Conservation (phyloP, 2,113 vertebrate genomes). For the Cyprinus carpio region DNA sequence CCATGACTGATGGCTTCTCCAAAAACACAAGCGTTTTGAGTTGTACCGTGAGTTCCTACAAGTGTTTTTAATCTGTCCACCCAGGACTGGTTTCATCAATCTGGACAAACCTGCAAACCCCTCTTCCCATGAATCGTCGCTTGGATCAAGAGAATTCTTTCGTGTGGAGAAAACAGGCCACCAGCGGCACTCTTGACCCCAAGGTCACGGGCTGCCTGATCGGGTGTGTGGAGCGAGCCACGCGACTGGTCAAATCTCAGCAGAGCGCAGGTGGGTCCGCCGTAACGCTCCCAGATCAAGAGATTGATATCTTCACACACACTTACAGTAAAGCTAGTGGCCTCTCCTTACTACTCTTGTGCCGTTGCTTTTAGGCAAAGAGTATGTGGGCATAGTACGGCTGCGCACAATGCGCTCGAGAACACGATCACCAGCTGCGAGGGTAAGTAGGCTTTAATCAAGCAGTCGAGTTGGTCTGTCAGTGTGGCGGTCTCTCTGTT, state of each 20-base stretch:
- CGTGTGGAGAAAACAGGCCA: slow-evolving; percentile 95
- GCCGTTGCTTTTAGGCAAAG: slow-evolving; percentile 92
- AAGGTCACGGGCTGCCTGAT: slow-evolving; percentile 98
- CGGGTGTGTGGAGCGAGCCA: slow-evolving; percentile 93
- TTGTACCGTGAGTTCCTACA: background rate
- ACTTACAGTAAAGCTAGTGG: slow-evolving; percentile 66
- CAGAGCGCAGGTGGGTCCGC: slow-evolving; percentile 86
- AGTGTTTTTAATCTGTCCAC: slow-evolving; percentile 47
- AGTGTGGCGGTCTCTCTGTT: background rate
- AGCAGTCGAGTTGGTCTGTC: background rate
- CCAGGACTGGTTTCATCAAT: slow-evolving; percentile 93
- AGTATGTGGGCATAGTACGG: slow-evolving; percentile 98
- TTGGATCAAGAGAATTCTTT: slow-evolving; percentile 93
- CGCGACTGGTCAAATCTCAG: slow-evolving; percentile 93
- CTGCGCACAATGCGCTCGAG: slow-evolving; percentile 98
- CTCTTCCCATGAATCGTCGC: slow-evolving; percentile 97
- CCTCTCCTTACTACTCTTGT: slow-evolving; percentile 85
- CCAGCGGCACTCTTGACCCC: slow-evolving; percentile 93
- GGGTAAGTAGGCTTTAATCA: slow-evolving; percentile 79
- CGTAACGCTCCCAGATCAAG: background rate
- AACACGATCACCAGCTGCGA: slow-evolving; percentile 85
- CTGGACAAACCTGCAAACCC: slow-evolving; percentile 97
- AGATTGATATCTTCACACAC: background rate
- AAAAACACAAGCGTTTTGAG: background rate
- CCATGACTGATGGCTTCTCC: slow-evolving; percentile 63